phyloP scores from a whole-genome alignment of 2,113 vertebrate species.

The Carassius auratus region DNA sequence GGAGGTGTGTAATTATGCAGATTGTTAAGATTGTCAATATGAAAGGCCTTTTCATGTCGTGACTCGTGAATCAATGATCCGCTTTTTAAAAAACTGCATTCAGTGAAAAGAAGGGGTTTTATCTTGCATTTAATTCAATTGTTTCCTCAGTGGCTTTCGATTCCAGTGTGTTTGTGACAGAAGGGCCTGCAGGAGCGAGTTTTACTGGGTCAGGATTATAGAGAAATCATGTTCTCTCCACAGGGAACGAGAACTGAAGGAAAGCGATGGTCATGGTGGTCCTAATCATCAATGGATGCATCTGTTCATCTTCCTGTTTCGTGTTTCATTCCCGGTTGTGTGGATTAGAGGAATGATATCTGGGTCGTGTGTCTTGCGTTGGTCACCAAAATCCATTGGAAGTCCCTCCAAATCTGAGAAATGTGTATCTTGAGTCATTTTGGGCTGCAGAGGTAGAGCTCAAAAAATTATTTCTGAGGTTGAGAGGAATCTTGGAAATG shows the following conservation, averaged over 20 bases:
- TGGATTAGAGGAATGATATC: neutral
- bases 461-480: neutral
- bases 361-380: neutral
- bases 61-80: neutral
- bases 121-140: neutral
- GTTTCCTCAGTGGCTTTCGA: neutral
- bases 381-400: neutral
- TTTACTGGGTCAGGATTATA: constrained; percentile 13
- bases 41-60: neutral
- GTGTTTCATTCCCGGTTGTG: neutral
- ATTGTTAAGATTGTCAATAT: neutral
- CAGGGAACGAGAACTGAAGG: neutral
- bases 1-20: neutral
- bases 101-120: neutral
- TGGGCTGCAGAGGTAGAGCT: neutral
- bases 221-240: neutral
- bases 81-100: neutral
- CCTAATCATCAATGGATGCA: neutral
- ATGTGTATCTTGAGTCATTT: neutral
- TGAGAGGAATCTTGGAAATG: neutral
- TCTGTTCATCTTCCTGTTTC: neutral
- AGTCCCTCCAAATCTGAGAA: neutral
- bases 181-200: neutral
- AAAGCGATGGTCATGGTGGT: neutral
- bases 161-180: neutral